Evolutionary conservation across 1,140 invertebrate genomes (phyloP).

Genomic region (Drosophila repletoides): DNA sequence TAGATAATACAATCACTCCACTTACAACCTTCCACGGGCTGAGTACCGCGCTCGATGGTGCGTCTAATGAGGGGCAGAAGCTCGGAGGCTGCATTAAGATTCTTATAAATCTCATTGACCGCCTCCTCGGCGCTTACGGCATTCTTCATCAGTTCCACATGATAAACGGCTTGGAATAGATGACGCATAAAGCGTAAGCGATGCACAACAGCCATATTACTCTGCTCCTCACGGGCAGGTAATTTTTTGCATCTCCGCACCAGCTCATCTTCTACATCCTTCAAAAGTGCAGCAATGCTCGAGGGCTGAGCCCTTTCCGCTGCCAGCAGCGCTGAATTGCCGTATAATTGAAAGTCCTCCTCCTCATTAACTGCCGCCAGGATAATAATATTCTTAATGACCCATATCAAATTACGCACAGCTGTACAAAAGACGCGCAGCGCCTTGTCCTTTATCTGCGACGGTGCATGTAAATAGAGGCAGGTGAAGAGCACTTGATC

Average conservation of each 20-base stretch:
- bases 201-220: conserved; percentile 86
- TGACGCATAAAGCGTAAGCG: conserved; percentile 93
- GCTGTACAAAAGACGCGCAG: conserved; percentile 94
- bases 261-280: conserved; percentile 96
- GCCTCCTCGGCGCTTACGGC: conserved; percentile 84
- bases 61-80: conserved; percentile 91
- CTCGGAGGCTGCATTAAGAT: conserved; percentile 88
- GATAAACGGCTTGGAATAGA: conserved; percentile 90
- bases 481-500: conserved; percentile 99
- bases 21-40: conserved; percentile 88
- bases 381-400: conserved; percentile 94
- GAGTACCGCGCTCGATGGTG: conserved; percentile 89
- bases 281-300: conserved; percentile 90
- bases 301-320: conserved; percentile 91
- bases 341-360: conserved; percentile 96
- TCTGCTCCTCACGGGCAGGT: conserved; percentile 82
- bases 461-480: conserved; percentile 96
- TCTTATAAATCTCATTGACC: conserved; percentile 86
- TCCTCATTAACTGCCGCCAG: conserved; percentile 95
- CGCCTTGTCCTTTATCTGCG: conserved; percentile 91
- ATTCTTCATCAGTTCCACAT: conserved; percentile 85
- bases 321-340: conserved; percentile 95
- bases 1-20: neutral
- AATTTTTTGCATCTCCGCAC: conserved; percentile 88
- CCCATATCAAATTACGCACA: conserved; percentile 94